These are phyloP conservation scores for Lottia gigantea DNA, from an alignment of 2,888 invertebrate species.

Conservation along the genomic window DNA sequence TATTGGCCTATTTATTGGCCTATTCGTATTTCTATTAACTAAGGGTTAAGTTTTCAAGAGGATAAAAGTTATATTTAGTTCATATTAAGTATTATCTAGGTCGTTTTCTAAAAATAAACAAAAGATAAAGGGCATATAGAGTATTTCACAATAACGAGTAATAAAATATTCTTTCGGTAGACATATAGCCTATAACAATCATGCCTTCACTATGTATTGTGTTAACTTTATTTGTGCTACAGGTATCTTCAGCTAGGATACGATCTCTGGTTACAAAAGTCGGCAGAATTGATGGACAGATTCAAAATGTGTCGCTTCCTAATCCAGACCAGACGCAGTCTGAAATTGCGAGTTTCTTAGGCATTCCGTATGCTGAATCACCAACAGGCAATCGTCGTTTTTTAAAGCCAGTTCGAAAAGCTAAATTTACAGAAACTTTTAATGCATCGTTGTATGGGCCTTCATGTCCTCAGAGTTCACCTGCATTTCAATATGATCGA, in stretches of 20 bases:
- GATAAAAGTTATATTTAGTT: too few relatives aligned
- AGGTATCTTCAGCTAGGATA: neutral
- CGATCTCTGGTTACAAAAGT: neutral
- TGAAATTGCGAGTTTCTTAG: conserved; percentile 32
- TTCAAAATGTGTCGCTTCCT: neutral
- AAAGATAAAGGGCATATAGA: too few relatives aligned
- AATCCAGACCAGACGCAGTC: neutral
- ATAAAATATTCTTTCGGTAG: too few relatives aligned
- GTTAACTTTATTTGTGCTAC: too few relatives aligned
- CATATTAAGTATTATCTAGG: too few relatives aligned
- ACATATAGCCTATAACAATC: too few relatives aligned
- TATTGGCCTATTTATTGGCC: too few relatives aligned
- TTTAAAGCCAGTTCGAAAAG: conserved; percentile 29
- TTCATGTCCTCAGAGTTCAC: conserved; percentile 32
- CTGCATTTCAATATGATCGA: neutral
- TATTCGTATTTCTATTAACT: too few relatives aligned
- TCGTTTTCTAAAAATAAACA: too few relatives aligned
- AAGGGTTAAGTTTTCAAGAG: too few relatives aligned
- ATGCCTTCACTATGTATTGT: too few relatives aligned
- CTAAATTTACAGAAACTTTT: conserved; percentile 23
- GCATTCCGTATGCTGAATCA: conserved; percentile 46
- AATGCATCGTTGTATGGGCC: conserved; percentile 35
- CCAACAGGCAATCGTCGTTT: conserved; percentile 40
- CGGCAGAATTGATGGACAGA: neutral
- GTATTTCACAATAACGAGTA: too few relatives aligned